Conservation (phyloP, 2,888 invertebrate genomes). For the Ceratothoa steindachneri region DNA sequence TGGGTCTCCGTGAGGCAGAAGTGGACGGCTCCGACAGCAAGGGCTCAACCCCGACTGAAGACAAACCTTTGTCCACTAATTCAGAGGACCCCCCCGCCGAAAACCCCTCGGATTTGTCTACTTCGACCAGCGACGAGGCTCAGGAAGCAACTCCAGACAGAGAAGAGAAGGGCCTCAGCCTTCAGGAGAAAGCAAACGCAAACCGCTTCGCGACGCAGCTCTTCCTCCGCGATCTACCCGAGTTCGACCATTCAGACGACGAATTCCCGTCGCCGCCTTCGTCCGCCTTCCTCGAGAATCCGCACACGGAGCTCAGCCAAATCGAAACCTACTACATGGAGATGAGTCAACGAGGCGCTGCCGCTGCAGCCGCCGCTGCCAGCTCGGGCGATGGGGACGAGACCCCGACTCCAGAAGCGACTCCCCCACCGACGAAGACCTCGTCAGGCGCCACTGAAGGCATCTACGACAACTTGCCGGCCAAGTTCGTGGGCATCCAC, state of each 20-base stretch:
- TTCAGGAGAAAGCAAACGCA: slow-evolving; percentile 32
- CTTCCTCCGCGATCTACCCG: slow-evolving; percentile 42
- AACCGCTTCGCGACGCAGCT: slow-evolving; percentile 34
- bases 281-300: slow-evolving; percentile 44
- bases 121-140: slow-evolving; percentile 41
- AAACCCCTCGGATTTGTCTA: slow-evolving; percentile 42
- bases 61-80: slow-evolving; percentile 36
- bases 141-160: neutral
- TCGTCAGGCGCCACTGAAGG: slow-evolving; percentile 20
- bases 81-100: slow-evolving; percentile 41
- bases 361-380: neutral
- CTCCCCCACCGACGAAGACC: neutral
- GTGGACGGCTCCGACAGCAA: slow-evolving; percentile 41
- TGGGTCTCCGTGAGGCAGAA: slow-evolving; percentile 36
- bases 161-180: slow-evolving; percentile 27
- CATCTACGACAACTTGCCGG: slow-evolving; percentile 44
- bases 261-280: slow-evolving; percentile 45
- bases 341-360: slow-evolving; percentile 27
- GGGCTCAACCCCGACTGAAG: slow-evolving; percentile 45
- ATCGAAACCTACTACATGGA: slow-evolving; percentile 46
- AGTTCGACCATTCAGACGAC: slow-evolving; percentile 44
- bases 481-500: slow-evolving; percentile 45
- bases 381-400: too few species aligned
- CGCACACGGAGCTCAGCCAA: slow-evolving; percentile 41
- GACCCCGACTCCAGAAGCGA: too few species aligned